A percentile compares a stretch with the other conserved stretches of the same genome.
Evolutionary conservation across 2,888 invertebrate genomes (phyloP).

Genomic region (Synanthedon vespiformis): DNA sequence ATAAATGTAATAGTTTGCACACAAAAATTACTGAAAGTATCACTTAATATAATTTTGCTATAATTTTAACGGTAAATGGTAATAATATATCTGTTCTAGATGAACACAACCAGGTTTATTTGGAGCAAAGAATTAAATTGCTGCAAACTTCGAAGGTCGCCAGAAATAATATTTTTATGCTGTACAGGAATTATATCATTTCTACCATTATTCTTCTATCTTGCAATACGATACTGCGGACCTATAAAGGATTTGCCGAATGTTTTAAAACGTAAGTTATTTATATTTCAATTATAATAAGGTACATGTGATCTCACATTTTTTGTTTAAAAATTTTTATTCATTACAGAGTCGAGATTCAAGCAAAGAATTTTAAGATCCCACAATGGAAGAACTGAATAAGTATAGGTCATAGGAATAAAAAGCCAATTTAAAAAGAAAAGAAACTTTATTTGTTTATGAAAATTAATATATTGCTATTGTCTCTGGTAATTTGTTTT

Average conservation of each 20-base stretch:
- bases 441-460: not conserved
- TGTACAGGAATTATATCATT: conserved; percentile 62
- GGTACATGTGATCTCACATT: not conserved
- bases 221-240: conserved; percentile 60
- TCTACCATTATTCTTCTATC: conserved; percentile 70
- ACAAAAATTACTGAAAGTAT: no score
- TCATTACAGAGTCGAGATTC: conserved; percentile 57
- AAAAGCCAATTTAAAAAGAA: not conserved
- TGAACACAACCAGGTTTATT: conserved; percentile 73
- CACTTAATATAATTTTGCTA: not conserved
- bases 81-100: conserved; percentile 37
- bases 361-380: conserved; percentile 49
- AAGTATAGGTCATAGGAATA: conserved; percentile 2
- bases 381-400: conserved; percentile 33
- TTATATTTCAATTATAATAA: not conserved
- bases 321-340: not conserved
- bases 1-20: no score
- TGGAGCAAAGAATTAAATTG: conserved; percentile 74
- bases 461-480: conserved; percentile 10
- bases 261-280: conserved; percentile 52
- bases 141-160: conserved; percentile 64
- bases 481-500: not conserved
- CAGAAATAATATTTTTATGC: conserved; percentile 69
- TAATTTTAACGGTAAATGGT: not conserved
- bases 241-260: conserved; percentile 57